These are phyloP conservation scores for Hydractinia echinata DNA, from an alignment of 30 jellyfish, hydroid and myxozoan genomes.

Conservation along the genomic window DNA sequence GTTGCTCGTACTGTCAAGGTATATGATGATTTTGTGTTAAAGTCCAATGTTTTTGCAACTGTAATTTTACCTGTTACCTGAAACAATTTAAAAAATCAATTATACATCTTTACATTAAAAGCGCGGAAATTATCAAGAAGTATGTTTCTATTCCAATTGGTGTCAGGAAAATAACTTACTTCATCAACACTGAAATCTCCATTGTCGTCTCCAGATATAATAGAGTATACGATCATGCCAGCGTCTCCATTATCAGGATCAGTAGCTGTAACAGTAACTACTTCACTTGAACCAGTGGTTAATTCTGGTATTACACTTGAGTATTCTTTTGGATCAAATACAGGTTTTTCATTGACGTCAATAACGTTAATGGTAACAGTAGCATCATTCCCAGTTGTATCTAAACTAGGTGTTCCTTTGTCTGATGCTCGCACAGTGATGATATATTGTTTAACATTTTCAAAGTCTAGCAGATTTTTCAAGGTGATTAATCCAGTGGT, in stretches of 20 bases:
- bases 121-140: too few species aligned
- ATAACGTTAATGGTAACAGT: slow-evolving; percentile 1
- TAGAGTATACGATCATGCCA: slow-evolving; percentile 1
- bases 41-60: slow-evolving; percentile 1
- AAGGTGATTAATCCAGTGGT: not conserved
- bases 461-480: not conserved
- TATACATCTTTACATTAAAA: too few species aligned
- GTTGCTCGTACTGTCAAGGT: slow-evolving; percentile 21
- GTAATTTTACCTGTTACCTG: slow-evolving; percentile 11
- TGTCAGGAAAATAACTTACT: not conserved
- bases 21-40: not conserved
- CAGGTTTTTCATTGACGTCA: slow-evolving; percentile 10
- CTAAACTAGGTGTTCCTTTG: slow-evolving; percentile 10
- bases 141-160: too few species aligned
- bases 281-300: not conserved
- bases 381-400: slow-evolving; percentile 14
- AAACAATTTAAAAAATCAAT: not conserved
- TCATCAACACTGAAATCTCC: not conserved
- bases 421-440: slow-evolving; percentile 31
- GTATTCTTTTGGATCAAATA: not conserved
- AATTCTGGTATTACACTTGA: slow-evolving; percentile 7
- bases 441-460: not conserved
- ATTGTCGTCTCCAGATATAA: slow-evolving; percentile 1
- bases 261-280: slow-evolving; percentile 11
- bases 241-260: slow-evolving; percentile 21